Evolutionary conservation across 2,888 invertebrate genomes (phyloP).

Genomic region (Oegoconia quadripuncta): DNA sequence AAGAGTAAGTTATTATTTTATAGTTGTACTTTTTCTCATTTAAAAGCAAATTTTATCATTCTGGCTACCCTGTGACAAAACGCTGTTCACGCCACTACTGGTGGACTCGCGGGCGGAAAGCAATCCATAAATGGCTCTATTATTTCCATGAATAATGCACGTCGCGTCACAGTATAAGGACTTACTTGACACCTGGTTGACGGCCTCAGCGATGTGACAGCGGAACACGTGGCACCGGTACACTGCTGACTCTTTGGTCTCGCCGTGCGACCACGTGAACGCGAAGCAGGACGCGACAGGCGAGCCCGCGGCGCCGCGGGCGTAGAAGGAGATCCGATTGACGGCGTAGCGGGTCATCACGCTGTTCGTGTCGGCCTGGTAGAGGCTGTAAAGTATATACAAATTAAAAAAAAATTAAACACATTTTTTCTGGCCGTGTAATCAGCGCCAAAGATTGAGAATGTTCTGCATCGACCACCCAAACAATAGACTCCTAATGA

Average conservation of each 20-base stretch:
- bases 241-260: slow-evolving; percentile 90
- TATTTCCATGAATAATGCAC: no score
- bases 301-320: slow-evolving; percentile 90
- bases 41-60: no score
- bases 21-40: no score
- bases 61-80: no score
- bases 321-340: slow-evolving; percentile 96
- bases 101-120: no score
- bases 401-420: background rate
- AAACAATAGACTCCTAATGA: no score
- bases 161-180: no score
- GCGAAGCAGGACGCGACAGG: slow-evolving; percentile 97
- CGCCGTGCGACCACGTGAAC: slow-evolving; percentile 97
- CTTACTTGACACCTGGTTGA: slow-evolving; percentile 86
- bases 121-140: no score
- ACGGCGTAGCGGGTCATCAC: slow-evolving; percentile 94
- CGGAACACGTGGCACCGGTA: slow-evolving; percentile 99
- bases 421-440: no score
- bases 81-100: no score
- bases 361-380: slow-evolving; percentile 89
- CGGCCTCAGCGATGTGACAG: slow-evolving; percentile 96
- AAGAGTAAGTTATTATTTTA: no score
- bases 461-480: no score
- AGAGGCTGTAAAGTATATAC: slow-evolving; percentile 77
- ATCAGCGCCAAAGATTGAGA: background rate